A percentile compares a stretch with the other conserved stretches of the same genome.
These are phyloP conservation scores for Antheraea yamamai DNA, from an alignment of 2,888 invertebrate genomes.

Conservation along the genomic window DNA sequence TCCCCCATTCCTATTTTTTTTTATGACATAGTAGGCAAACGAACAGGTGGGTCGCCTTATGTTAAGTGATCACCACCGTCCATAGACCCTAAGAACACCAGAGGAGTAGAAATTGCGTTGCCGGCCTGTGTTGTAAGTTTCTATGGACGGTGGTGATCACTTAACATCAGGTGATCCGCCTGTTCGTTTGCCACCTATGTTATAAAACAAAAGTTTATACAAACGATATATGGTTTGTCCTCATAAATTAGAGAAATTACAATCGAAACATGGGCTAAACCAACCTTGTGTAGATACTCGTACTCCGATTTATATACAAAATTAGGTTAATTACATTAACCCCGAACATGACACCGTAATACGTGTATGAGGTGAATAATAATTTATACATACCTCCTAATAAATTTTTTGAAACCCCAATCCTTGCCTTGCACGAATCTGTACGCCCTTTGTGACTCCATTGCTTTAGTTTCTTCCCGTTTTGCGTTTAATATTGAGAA, in stretches of 20 bases:
- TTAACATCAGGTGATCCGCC: no score
- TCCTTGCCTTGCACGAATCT: conserved; percentile 99
- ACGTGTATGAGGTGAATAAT: background rate
- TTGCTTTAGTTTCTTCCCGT: conserved; percentile 99
- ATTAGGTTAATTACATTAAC: background rate
- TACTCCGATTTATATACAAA: conserved; percentile 10
- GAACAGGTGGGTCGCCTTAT: no score
- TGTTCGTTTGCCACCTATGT: no score
- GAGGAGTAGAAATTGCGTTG: no score
- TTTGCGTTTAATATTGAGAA: conserved; percentile 99
- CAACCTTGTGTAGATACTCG: background rate
- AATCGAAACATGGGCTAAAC: background rate
- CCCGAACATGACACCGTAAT: background rate
- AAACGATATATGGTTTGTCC: no score
- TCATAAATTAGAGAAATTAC: background rate
- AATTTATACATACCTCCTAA: conserved; percentile 83
- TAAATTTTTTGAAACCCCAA: conserved; percentile 99
- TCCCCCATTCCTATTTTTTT: no score
- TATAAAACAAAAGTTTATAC: background rate
- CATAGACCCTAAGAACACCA: no score
- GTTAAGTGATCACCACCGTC: no score
- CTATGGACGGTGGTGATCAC: no score
- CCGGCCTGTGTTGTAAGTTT: no score
- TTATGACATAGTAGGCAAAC: no score
- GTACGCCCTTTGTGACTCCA: conserved; percentile 98